Base-by-base conservation (phyloP, 92 coral and sea anemone genomes). In the Diadumene lineata region DNA sequence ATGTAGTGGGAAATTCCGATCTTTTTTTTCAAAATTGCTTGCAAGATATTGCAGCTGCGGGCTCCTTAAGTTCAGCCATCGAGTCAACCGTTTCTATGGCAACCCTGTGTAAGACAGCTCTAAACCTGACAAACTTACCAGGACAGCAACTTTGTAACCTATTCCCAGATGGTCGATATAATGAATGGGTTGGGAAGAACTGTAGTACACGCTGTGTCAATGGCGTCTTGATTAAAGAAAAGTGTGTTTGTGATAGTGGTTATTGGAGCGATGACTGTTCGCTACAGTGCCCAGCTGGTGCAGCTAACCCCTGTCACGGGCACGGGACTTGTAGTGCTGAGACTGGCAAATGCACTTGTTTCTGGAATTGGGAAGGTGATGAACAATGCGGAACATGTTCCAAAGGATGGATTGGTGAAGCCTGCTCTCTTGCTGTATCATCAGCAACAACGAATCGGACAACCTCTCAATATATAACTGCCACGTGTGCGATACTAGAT, bases 271-370 rank as follows among this genome's bases (percentile, higher is more conserved):
- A 7, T 9, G 78, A 74, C 43, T 86, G 90, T 51, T 70, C 82
- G 13, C 50, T 57, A 74, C 74, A 86, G 72, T 86, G 90, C 50
- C 86, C 86, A 7, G 90, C 86, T 29, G 90, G 90, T 23, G 83
- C 90, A 29, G 80, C 77, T 13, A 86, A 81, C 50, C 90, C 90
- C 25, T 86, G 90, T 48, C 60, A 81, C 63, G 63, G 70, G 60
- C 86, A 79, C 65, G 90, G 90, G 17, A 29, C 31, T n/a, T 86
- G 90, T 56, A 75, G 76, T 29, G 55, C 27, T 30, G 58, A 64
- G 18, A 76, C 82, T 33, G 90, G 90, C 1, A 56, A 57, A 48
- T 86, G 90, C 66, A 43, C 25, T 6, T 86, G 90, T 44, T 64
- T 77, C 61, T 32, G 46, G 67, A 81, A 64, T 6, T 86, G 90